phyloP scores from a whole-genome alignment of 1,140 invertebrate species.

The Drosophila kikkawai region DNA sequence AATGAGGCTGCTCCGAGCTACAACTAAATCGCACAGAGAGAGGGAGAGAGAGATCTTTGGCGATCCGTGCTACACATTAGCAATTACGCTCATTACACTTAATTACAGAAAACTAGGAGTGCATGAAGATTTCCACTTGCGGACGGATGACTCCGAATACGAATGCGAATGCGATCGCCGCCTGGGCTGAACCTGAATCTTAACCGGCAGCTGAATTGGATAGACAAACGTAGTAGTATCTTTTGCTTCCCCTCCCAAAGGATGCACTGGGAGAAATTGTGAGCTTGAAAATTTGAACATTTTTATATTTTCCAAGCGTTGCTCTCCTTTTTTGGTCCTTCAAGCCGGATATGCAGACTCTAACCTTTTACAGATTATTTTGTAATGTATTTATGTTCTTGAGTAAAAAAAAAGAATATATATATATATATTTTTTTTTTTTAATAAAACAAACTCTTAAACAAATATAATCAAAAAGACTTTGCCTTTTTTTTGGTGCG shows the following conservation, averaged over 20 bases:
- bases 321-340: background rate
- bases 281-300: too few relatives aligned
- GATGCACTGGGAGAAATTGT: background rate
- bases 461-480: background rate
- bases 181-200: constrained; percentile 32
- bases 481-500: constrained; percentile 1
- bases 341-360: background rate
- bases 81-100: constrained; percentile 85
- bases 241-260: background rate
- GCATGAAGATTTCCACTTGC: constrained; percentile 82
- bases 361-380: too few relatives aligned
- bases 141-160: constrained; percentile 45
- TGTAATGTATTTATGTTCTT: too few relatives aligned
- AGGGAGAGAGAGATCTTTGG: constrained; percentile 34
- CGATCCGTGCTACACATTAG: constrained; percentile 80
- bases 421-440: too few relatives aligned
- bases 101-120: constrained; percentile 85
- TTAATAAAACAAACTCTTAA: background rate
- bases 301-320: background rate
- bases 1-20: constrained; percentile 47
- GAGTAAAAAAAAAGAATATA: too few relatives aligned
- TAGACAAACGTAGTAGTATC: constrained; percentile 9
- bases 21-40: constrained; percentile 61
- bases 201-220: constrained; percentile 27
- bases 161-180: constrained; percentile 41